A percentile compares a stretch with the other conserved stretches of the same genome.
Evolutionary conservation across 35 echinoderm and acorn worm genomes (phyloP).

Genomic region (Ptychodera flava): DNA sequence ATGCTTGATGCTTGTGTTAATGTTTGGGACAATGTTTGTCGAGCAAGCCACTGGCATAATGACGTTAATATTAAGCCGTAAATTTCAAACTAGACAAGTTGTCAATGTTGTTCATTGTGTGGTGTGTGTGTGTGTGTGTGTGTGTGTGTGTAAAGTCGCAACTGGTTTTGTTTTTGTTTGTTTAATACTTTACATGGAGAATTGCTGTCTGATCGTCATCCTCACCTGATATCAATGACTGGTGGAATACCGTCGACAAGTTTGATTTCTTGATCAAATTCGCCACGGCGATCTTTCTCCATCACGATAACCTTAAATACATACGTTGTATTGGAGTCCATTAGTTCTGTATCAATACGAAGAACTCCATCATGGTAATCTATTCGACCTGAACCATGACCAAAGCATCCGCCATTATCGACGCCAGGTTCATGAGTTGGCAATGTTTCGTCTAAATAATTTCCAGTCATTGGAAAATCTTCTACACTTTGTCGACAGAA

Average conservation of each 20-base stretch:
- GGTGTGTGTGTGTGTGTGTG: too few species aligned
- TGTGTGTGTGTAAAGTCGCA: too few species aligned
- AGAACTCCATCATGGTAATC: background rate
- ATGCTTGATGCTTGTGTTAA: too few species aligned
- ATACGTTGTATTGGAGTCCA: background rate
- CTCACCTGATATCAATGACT: background rate
- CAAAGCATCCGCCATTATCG: background rate
- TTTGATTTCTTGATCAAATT: background rate
- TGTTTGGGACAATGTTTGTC: too few species aligned
- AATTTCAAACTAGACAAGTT: too few species aligned
- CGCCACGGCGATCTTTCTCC: background rate
- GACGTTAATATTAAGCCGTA: too few species aligned
- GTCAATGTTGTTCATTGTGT: too few species aligned
- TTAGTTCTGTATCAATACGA: background rate
- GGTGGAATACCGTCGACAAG: background rate
- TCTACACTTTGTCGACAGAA: background rate
- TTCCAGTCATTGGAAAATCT: background rate
- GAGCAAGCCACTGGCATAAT: too few species aligned
- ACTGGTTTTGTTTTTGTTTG: too few species aligned
- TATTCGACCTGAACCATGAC: background rate
- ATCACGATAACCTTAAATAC: background rate
- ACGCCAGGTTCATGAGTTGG: background rate
- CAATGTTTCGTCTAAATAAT: background rate
- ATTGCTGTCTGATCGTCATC: too few species aligned
- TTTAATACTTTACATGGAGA: too few species aligned